phyloP scores from a whole-genome alignment of 2,888 invertebrate species.

The Andricus quercusramuli region DNA sequence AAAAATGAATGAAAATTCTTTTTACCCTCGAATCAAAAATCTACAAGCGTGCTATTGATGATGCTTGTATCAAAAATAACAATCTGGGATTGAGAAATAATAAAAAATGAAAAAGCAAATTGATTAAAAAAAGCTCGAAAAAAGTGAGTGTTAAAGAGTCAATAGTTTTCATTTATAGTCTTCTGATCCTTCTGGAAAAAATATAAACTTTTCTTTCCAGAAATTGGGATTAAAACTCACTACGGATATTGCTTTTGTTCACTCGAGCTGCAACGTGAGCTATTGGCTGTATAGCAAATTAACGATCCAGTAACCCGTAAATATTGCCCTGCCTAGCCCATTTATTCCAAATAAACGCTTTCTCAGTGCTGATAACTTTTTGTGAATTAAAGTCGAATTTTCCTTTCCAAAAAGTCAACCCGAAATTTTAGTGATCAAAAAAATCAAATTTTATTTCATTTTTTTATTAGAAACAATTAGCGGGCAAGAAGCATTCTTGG shows the following conservation, averaged over 20 bases:
- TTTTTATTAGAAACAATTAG: no score
- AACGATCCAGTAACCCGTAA: constrained; percentile 5
- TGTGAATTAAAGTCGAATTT: not conserved
- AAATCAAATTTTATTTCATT: not conserved
- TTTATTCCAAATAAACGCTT: constrained; percentile 3
- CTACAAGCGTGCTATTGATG: no score
- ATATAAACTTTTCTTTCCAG: not conserved
- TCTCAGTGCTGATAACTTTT: not conserved
- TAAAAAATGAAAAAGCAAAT: no score
- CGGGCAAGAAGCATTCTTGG: no score
- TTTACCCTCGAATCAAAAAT: no score
- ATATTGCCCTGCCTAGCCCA: not conserved
- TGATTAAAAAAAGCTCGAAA: no score
- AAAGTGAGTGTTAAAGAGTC: no score
- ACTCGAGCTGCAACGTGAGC: constrained; percentile 18
- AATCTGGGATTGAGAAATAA: no score
- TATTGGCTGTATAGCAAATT: constrained; percentile 11
- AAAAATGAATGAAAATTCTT: no score
- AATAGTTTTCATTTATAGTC: not conserved
- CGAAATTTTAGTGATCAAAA: not conserved
- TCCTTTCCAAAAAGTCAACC: no score
- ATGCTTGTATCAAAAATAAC: no score
- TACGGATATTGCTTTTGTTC: constrained; percentile 29
- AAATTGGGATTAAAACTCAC: not conserved
- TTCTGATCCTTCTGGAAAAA: not conserved